phyloP scores from a whole-genome alignment of 2,113 vertebrate species.

The Quiscalus mexicanus region DNA sequence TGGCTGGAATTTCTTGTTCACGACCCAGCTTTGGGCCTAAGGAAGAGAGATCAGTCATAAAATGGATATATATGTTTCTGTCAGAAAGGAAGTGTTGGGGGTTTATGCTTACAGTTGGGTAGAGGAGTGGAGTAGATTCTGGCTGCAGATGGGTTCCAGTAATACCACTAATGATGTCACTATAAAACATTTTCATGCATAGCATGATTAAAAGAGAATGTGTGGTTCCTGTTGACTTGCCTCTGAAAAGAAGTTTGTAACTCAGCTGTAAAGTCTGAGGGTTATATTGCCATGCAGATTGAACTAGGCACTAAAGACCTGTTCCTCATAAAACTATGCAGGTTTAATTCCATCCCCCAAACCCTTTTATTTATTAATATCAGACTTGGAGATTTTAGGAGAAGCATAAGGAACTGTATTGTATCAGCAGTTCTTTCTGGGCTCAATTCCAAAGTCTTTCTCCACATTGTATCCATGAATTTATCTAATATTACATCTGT shows the following conservation, averaged over 20 bases:
- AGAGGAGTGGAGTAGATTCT: neutral
- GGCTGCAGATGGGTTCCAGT: neutral
- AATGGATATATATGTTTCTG: neutral
- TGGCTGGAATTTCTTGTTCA: neutral
- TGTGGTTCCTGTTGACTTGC: neutral
- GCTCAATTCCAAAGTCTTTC: slow-evolving; percentile 19
- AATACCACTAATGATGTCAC: neutral
- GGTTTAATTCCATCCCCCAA: slow-evolving; percentile 6
- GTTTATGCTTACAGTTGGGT: neutral
- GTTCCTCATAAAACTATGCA: neutral
- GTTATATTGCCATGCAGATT: neutral
- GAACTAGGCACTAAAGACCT: neutral
- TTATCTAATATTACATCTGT: neutral
- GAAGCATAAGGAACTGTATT: neutral
- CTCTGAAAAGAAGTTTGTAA: neutral
- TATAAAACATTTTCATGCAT: neutral
- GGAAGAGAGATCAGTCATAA: neutral
- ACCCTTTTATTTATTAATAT: slow-evolving; percentile 29
- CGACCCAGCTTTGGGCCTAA: neutral
- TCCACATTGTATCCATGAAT: neutral
- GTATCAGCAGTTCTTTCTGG: slow-evolving; percentile 27
- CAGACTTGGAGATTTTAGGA: neutral
- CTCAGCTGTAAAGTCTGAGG: neutral
- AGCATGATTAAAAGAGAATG: neutral
- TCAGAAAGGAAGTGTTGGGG: neutral